Base-by-base conservation (phyloP, 1,140 invertebrate genomes). In the Drosophila murphyi region DNA sequence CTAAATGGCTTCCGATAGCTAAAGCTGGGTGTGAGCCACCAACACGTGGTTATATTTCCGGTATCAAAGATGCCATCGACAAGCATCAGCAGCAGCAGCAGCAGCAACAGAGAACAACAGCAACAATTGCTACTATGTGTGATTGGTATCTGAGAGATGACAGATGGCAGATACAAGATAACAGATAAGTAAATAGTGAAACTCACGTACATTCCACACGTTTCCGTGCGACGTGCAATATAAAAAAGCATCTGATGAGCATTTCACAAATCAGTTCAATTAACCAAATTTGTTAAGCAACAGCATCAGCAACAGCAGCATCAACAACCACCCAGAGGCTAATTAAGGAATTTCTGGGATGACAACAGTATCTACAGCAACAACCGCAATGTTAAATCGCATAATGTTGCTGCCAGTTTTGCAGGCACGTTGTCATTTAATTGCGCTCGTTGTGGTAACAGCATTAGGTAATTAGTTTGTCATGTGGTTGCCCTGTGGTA, bases 401-500 rank as follows among this genome's bases (percentile, higher is more conserved):
- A 56, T 39, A 10, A 65, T 72, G 52, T 75, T 68, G 77, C 51
- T 72, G 64, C 52, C 61, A 54, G 65, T 68, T 67, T 65, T 65
- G 69, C 48, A 47, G 51, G 57, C 83, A 87, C 83, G 83, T 89
- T 82, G 71, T 8, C 77, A 89, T 80, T 89, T 88, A 88, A 88
- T 89, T 88, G 73, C 85, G 41, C 74, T 89, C 67, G 70, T 88
- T 83, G 83, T 89, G 83, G 80, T 69, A 80, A 83, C 85, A 88
- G 83, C 85, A 89, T 88, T 88, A 89, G 85, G 83, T 88, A 88
- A 88, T 88, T 89, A 88, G 83, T 80, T 61, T 50, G 57, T 59
- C 43, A 56, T 60, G 63, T 43, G 69, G 56, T 47, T 43, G 41
- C 35, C 35, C 45, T 51, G 43, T 41, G 52, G 34, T 31, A 60